These are phyloP conservation scores for Atopsyche davidsoni DNA, from an alignment of 1,140 invertebrate genomes.

Conservation along the genomic window DNA sequence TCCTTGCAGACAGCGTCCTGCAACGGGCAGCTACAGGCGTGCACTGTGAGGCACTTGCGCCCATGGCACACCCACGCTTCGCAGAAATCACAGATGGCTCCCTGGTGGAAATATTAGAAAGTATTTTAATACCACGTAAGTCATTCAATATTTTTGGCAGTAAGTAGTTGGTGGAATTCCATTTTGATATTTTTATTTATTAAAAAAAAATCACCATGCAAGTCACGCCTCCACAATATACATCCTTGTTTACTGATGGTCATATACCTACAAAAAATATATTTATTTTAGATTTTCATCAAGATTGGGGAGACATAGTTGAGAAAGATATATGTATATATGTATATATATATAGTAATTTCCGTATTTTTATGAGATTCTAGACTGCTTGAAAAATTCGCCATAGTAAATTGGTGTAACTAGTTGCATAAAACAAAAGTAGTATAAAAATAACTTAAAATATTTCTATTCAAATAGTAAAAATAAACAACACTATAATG, in stretches of 20 bases:
- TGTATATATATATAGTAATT: not conserved
- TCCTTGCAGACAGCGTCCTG: slow-evolving; percentile 84
- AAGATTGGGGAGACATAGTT: slow-evolving; percentile 30
- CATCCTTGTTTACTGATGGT: not conserved
- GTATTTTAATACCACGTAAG: not conserved
- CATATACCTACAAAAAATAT: too few species aligned
- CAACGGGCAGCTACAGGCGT: slow-evolving; percentile 90
- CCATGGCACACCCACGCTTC: slow-evolving; percentile 97
- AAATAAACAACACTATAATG: too few species aligned
- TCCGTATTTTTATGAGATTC: too few species aligned
- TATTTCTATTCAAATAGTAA: too few species aligned
- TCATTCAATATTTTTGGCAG: too few species aligned
- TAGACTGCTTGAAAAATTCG: too few species aligned
- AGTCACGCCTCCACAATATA: not conserved
- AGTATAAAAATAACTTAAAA: too few species aligned
- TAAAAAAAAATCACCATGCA: not conserved
- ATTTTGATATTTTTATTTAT: too few species aligned
- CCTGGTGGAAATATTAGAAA: slow-evolving; percentile 49
- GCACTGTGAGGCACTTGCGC: slow-evolving; percentile 79
- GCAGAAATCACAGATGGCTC: slow-evolving; percentile 95
- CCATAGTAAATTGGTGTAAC: too few species aligned
- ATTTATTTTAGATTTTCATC: too few species aligned
- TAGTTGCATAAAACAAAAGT: too few species aligned
- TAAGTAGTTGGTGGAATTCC: too few species aligned
- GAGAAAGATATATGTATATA: not conserved